Evolutionary conservation across 1,140 invertebrate genomes (phyloP).

Genomic region (Lasioglossum baleicum): DNA sequence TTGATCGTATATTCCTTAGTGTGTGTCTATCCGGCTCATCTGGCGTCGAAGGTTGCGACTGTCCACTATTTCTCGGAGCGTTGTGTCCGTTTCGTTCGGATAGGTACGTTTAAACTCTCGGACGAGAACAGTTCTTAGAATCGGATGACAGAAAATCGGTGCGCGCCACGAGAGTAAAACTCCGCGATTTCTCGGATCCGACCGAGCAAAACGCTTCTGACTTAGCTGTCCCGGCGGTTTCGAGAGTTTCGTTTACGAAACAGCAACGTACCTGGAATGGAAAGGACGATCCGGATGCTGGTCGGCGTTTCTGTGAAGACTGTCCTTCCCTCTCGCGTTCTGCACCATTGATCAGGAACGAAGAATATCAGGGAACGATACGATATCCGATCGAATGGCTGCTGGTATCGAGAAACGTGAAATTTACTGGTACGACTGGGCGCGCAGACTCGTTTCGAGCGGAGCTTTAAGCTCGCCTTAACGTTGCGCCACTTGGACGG

Average conservation of each 20-base stretch:
- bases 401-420: slow-evolving; percentile 51
- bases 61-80: too few relatives aligned
- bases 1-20: too few relatives aligned
- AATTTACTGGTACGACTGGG: slow-evolving; percentile 39
- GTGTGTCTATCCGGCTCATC: too few relatives aligned
- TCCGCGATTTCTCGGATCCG: background rate
- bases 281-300: slow-evolving; percentile 13
- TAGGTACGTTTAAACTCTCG: too few relatives aligned
- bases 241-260: slow-evolving; percentile 38
- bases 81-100: too few relatives aligned
- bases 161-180: background rate
- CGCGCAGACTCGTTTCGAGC: slow-evolving; percentile 25
- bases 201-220: background rate
- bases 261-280: slow-evolving; percentile 5
- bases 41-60: too few relatives aligned
- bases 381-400: slow-evolving; percentile 42
- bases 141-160: background rate
- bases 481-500: slow-evolving; percentile 17
- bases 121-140: too few relatives aligned
- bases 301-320: slow-evolving; percentile 19
- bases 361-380: slow-evolving; percentile 38
- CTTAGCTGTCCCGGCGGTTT: background rate
- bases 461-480: slow-evolving; percentile 39
- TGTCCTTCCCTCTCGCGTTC: slow-evolving; percentile 2
- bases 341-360: slow-evolving; percentile 40